phyloP scores from a whole-genome alignment of 2,888 invertebrate genomes.

The Nomada ruficornis region DNA sequence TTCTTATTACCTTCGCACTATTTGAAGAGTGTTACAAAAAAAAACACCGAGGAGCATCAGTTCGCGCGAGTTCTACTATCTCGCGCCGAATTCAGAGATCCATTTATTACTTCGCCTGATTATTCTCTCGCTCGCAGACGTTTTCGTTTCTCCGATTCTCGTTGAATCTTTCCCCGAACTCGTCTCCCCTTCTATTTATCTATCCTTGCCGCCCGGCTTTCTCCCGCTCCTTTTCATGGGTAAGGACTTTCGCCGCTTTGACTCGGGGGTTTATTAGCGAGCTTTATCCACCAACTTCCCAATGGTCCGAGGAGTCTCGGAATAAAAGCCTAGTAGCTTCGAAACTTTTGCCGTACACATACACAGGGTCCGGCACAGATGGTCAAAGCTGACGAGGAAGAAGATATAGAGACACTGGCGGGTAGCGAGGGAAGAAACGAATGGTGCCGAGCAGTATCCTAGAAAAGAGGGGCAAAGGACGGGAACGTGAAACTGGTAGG shows the following conservation, averaged over 20 bases:
- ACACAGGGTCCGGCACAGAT: constrained; percentile 47
- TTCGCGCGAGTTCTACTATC: background rate
- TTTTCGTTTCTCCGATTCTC: constrained; percentile 1
- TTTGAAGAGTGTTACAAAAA: background rate
- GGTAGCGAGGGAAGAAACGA: constrained; percentile 23
- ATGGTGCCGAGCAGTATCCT: constrained; percentile 24
- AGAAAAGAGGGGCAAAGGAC: constrained; percentile 27
- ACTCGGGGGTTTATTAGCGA: constrained; percentile 76
- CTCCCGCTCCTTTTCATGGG: constrained; percentile 52
- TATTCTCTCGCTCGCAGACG: constrained; percentile 3
- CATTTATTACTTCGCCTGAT: constrained; percentile 36
- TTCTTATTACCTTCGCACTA: background rate
- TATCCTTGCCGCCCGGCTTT: background rate
- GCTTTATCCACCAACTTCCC: constrained; percentile 73
- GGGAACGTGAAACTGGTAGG: constrained; percentile 59
- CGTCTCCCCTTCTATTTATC: constrained; percentile 22
- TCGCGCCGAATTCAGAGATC: background rate
- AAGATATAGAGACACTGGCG: constrained; percentile 25
- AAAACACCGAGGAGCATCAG: background rate
- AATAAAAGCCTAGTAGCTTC: constrained; percentile 71
- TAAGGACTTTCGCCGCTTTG: constrained; percentile 68
- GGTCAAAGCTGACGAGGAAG: constrained; percentile 56
- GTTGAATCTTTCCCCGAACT: background rate
- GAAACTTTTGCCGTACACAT: constrained; percentile 69
- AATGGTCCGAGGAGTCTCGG: constrained; percentile 67